Evolutionary conservation across 2,113 vertebrate genomes (phyloP).

Genomic region (Mormyrus lacerda): DNA sequence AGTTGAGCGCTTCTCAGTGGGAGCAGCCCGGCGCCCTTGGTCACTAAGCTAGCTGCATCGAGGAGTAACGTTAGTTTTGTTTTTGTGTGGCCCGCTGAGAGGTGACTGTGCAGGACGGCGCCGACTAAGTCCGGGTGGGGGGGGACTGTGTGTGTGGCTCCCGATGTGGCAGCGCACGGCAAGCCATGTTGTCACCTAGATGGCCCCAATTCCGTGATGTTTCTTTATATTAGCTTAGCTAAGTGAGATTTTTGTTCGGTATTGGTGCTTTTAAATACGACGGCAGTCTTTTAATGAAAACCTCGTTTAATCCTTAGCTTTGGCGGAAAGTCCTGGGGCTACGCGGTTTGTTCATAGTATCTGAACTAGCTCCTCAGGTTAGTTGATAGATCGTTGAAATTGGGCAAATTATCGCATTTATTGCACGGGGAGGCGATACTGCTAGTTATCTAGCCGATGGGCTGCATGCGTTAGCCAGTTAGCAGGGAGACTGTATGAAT

Average conservation of each 20-base stretch:
- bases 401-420: background rate
- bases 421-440: background rate
- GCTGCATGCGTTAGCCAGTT: background rate
- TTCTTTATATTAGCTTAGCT: background rate
- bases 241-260: background rate
- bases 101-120: constrained; percentile 11
- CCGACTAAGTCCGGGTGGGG: background rate
- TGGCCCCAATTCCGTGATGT: background rate
- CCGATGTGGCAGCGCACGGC: background rate
- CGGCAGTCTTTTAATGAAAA: background rate
- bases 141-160: background rate
- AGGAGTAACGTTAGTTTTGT: constrained; percentile 1
- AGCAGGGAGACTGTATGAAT: background rate
- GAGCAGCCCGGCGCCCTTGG: background rate
- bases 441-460: background rate
- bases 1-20: constrained; percentile 26
- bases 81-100: constrained; percentile 5
- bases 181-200: background rate
- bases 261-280: background rate
- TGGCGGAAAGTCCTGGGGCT: background rate
- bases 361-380: background rate
- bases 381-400: background rate
- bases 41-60: background rate
- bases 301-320: background rate
- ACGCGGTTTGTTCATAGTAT: background rate